These are phyloP conservation scores for Lymantria dispar DNA, from an alignment of 2,888 invertebrate genomes.

Conservation along the genomic window DNA sequence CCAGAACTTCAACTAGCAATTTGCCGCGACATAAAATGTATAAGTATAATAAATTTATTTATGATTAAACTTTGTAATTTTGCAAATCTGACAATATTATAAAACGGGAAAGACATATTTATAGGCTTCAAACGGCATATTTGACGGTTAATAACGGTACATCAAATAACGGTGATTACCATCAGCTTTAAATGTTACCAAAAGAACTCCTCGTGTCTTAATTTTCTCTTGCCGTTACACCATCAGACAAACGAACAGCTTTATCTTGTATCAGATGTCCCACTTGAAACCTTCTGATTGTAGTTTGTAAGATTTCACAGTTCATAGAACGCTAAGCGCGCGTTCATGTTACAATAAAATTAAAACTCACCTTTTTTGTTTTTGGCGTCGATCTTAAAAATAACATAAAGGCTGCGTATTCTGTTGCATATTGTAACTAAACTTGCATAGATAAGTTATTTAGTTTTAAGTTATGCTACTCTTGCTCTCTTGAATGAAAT, in stretches of 20 bases:
- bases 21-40: too few species aligned
- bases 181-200: slow-evolving; percentile 11
- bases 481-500: too few species aligned
- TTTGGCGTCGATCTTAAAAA: not conserved
- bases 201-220: slow-evolving; percentile 22
- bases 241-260: slow-evolving; percentile 15
- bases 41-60: not conserved
- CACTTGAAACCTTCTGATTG: slow-evolving; percentile 15
- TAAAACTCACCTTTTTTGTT: not conserved
- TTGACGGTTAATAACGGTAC: slow-evolving; percentile 17
- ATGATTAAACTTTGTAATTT: too few species aligned
- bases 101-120: not conserved
- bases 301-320: slow-evolving; percentile 25
- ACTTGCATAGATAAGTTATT: too few species aligned
- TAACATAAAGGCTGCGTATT: not conserved
- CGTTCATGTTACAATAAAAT: slow-evolving; percentile 9
- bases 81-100: not conserved
- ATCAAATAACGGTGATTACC: slow-evolving; percentile 20
- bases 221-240: slow-evolving; percentile 39
- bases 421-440: too few species aligned
- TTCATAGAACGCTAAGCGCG: slow-evolving; percentile 6
- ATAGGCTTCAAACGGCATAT: not conserved
- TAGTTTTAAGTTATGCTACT: too few species aligned
- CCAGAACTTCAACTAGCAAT: too few species aligned
- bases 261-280: slow-evolving; percentile 26